Evolutionary conservation across 2,113 vertebrate genomes (phyloP).

Genomic region (Centropristis striata): DNA sequence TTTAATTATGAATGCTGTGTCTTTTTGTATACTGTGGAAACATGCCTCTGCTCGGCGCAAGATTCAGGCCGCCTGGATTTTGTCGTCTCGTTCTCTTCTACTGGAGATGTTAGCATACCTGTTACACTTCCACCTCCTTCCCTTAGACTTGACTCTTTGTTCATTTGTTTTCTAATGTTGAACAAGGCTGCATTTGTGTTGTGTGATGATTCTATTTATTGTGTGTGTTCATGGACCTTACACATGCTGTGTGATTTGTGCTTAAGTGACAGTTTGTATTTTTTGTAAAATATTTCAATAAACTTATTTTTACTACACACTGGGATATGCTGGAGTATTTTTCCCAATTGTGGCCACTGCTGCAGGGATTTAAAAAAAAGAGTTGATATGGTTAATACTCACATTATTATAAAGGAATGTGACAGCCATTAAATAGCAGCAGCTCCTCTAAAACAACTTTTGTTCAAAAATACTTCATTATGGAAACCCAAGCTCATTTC

Average conservation of each 20-base stretch:
- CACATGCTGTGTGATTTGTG: conserved; percentile 68
- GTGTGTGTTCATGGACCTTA: conserved; percentile 69
- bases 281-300: conserved; percentile 74
- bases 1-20: conserved; percentile 53
- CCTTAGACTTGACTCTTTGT: conserved; percentile 32
- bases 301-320: conserved; percentile 70
- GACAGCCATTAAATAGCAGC: too few species aligned
- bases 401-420: background rate
- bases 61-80: conserved; percentile 27
- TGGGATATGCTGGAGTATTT: background rate
- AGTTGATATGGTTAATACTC: background rate
- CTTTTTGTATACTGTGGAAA: conserved; percentile 32
- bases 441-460: background rate
- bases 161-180: conserved; percentile 41
- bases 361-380: background rate
- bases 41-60: conserved; percentile 46
- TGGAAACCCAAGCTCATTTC: background rate
- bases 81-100: conserved; percentile 15
- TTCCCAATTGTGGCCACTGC: background rate
- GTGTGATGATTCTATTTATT: conserved; percentile 75
- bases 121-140: conserved; percentile 37
- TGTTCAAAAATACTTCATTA: background rate
- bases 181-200: conserved; percentile 54
- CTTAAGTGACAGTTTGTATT: conserved; percentile 71
- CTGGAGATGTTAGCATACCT: conserved; percentile 41